A percentile compares a stretch with the other conserved stretches of the same genome.
Evolutionary conservation across 2,888 invertebrate species (phyloP).

Genomic region (Aromia moschata): DNA sequence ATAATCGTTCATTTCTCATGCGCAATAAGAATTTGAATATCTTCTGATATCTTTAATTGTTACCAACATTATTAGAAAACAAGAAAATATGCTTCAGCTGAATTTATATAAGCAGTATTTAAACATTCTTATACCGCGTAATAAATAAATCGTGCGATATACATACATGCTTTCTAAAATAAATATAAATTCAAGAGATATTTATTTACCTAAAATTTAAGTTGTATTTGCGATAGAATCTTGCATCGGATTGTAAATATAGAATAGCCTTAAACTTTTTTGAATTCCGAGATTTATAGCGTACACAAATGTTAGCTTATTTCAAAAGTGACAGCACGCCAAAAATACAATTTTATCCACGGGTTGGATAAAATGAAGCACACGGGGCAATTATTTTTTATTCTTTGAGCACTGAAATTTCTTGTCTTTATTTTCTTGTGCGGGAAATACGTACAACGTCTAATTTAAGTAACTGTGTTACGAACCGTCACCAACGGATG

Average conservation of each 20-base stretch:
- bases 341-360: constrained; percentile 52
- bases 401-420: too few relatives aligned
- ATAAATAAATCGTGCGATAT: neutral
- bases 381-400: constrained; percentile 36
- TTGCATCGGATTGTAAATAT: constrained; percentile 48
- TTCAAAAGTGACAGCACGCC: constrained; percentile 54
- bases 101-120: neutral
- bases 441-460: too few relatives aligned
- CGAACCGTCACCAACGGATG: too few relatives aligned
- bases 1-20: too few relatives aligned
- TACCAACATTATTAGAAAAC: too few relatives aligned
- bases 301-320: constrained; percentile 54
- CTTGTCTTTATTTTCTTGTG: too few relatives aligned
- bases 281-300: constrained; percentile 53
- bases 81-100: too few relatives aligned
- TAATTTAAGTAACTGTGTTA: too few relatives aligned
- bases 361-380: constrained; percentile 46
- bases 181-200: neutral
- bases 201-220: constrained; percentile 15
- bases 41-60: too few relatives aligned
- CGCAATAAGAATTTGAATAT: too few relatives aligned
- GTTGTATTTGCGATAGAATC: constrained; percentile 21
- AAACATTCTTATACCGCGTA: neutral
- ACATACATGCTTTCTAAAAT: neutral
- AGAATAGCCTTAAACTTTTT: constrained; percentile 47